Conservation (phyloP, 2,113 vertebrate species). For the Thymallus thymallus region DNA sequence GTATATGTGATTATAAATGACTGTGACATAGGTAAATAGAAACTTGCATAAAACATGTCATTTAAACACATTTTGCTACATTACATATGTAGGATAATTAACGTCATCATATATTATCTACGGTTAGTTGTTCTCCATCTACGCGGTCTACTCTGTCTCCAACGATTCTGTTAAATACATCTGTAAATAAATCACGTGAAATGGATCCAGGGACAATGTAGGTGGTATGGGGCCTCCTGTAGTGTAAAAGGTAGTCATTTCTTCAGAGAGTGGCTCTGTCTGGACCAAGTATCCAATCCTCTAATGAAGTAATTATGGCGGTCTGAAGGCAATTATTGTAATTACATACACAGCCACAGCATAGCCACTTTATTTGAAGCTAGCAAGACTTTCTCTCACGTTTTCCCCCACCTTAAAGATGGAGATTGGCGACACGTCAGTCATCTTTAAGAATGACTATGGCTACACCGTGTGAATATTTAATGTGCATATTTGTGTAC, state of each 20-base stretch:
- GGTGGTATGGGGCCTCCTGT: not conserved
- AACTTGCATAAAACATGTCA: not conserved
- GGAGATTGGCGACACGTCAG: not conserved
- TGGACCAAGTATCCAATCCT: not conserved
- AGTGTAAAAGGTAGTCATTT: not conserved
- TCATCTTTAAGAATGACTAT: not conserved
- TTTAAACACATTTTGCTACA: not conserved
- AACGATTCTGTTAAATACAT: not conserved
- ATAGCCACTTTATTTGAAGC: not conserved
- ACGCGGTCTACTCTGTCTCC: not conserved
- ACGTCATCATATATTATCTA: not conserved
- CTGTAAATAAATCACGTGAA: not conserved
- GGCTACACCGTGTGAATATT: not conserved
- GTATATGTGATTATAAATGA: conserved; percentile 11
- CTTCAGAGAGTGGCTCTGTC: not conserved
- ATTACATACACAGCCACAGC: not conserved
- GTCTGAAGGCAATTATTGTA: not conserved
- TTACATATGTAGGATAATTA: not conserved
- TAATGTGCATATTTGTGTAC: not conserved
- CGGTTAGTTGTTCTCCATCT: not conserved
- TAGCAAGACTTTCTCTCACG: conserved; percentile 1
- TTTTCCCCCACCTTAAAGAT: not conserved
- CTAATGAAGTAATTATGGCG: not conserved
- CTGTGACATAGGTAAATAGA: conserved; percentile 10
- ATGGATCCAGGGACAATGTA: not conserved